phyloP scores from a whole-genome alignment of 2,797 vertebrate genomes.

The Neomorphus geoffroyi region DNA sequence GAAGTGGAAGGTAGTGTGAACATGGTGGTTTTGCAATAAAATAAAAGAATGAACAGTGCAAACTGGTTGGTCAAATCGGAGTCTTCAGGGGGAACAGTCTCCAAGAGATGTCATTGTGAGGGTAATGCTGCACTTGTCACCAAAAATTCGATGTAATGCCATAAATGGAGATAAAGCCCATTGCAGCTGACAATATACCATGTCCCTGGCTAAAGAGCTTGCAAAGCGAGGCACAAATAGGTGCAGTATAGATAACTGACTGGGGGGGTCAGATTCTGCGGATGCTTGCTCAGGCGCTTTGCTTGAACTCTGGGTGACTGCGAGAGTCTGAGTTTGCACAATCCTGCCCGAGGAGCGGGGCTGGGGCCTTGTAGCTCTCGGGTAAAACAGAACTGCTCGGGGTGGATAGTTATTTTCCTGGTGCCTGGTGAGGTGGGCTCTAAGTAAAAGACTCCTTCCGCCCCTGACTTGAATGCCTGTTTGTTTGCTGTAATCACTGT shows the following conservation, averaged over 20 bases:
- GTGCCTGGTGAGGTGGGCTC: not conserved
- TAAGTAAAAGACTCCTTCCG: not conserved
- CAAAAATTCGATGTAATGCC: conserved; percentile 43
- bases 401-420: conserved; percentile 39
- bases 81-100: conserved; percentile 9
- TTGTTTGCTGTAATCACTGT: conserved; percentile 45
- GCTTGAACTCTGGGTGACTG: conserved; percentile 24
- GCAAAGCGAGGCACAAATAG: conserved; percentile 42
- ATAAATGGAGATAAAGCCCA: conserved; percentile 40
- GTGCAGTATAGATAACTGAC: conserved; percentile 53
- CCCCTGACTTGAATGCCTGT: conserved; percentile 13
- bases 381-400: conserved; percentile 16
- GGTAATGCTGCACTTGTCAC: conserved; percentile 36
- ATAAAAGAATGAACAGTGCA: not conserved
- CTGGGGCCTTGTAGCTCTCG: not conserved
- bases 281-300: conserved; percentile 50
- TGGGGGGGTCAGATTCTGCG: conserved; percentile 45
- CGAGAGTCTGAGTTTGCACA: conserved; percentile 47
- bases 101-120: conserved; percentile 26
- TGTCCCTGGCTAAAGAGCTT: conserved; percentile 17
- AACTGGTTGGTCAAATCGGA: not conserved
- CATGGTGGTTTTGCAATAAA: not conserved
- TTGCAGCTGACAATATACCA: conserved; percentile 22
- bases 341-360: not conserved
- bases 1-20: not conserved